phyloP scores from a whole-genome alignment of 2,888 invertebrate genomes.

The Philereme vetulata region DNA sequence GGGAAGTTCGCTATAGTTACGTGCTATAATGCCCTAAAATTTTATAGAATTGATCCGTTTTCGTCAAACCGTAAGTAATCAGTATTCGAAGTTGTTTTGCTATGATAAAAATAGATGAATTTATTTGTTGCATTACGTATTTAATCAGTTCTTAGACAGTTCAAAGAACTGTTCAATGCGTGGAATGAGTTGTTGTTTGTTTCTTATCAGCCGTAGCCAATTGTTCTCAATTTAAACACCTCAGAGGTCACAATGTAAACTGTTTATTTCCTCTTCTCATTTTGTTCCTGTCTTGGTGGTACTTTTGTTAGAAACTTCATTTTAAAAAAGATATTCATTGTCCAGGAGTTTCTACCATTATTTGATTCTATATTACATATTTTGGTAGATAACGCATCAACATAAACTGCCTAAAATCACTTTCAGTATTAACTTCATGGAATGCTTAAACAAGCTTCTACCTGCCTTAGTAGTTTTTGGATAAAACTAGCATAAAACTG shows the following conservation, averaged over 20 bases:
- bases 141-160: conserved; percentile 5
- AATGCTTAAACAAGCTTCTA: too few species aligned
- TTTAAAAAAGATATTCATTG: background rate
- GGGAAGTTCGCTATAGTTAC: background rate
- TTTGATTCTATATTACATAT: too few species aligned
- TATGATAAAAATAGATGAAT: background rate
- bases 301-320: background rate
- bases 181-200: conserved; percentile 3
- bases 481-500: too few species aligned
- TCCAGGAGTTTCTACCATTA: background rate
- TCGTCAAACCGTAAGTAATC: conserved; percentile 19
- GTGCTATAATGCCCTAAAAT: conserved; percentile 4
- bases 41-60: background rate
- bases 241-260: conserved; percentile 2
- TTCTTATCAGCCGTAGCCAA: conserved; percentile 13
- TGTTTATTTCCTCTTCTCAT: conserved; percentile 20
- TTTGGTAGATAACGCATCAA: too few species aligned
- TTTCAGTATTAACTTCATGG: too few species aligned
- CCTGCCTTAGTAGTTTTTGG: too few species aligned
- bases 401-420: too few species aligned
- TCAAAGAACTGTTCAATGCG: conserved; percentile 5
- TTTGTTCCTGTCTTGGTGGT: conserved; percentile 6
- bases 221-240: conserved; percentile 13
- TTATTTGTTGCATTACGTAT: conserved; percentile 1
- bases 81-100: background rate